Conservation (phyloP, 2,113 vertebrate species). For the Scophthalmus maximus region DNA sequence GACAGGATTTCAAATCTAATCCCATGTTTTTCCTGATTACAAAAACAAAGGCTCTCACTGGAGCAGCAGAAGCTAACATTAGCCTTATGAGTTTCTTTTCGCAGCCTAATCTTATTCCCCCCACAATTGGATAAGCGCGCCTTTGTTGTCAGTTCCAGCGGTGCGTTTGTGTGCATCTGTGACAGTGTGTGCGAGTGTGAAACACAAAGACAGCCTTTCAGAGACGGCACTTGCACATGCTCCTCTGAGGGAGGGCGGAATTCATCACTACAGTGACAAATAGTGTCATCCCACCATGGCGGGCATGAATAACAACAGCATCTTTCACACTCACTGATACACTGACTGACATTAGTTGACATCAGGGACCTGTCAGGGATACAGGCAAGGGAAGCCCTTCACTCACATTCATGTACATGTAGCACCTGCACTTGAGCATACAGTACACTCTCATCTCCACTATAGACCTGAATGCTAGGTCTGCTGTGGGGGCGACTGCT, state of each 20-base stretch:
- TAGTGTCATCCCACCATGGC: conserved; percentile 90
- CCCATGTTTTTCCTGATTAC: conserved; percentile 75
- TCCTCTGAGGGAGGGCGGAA: conserved; percentile 92
- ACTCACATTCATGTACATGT: conserved; percentile 29
- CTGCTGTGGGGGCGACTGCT: background rate
- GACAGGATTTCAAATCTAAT: conserved; percentile 75
- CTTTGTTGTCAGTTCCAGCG: conserved; percentile 79
- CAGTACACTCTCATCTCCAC: conserved; percentile 26
- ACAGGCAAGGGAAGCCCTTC: conserved; percentile 36
- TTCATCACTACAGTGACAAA: conserved; percentile 91
- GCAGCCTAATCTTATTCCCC: conserved; percentile 75
- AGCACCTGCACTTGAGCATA: conserved; percentile 33
- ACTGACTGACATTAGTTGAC: conserved; percentile 82
- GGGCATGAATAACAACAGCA: conserved; percentile 88
- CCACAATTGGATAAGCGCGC: conserved; percentile 85
- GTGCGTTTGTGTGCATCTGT: conserved; percentile 77
- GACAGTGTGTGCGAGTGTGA: conserved; percentile 86
- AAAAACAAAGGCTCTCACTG: conserved; percentile 68
- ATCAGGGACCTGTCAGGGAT: conserved; percentile 65
- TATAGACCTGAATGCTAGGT: background rate
- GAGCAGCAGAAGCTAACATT: conserved; percentile 79
- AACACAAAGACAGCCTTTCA: conserved; percentile 94
- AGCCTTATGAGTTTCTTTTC: conserved; percentile 83
- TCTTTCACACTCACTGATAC: conserved; percentile 86
- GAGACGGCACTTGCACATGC: conserved; percentile 87